phyloP scores from a whole-genome alignment of 2,888 invertebrate species.

The Phasia obesa region DNA sequence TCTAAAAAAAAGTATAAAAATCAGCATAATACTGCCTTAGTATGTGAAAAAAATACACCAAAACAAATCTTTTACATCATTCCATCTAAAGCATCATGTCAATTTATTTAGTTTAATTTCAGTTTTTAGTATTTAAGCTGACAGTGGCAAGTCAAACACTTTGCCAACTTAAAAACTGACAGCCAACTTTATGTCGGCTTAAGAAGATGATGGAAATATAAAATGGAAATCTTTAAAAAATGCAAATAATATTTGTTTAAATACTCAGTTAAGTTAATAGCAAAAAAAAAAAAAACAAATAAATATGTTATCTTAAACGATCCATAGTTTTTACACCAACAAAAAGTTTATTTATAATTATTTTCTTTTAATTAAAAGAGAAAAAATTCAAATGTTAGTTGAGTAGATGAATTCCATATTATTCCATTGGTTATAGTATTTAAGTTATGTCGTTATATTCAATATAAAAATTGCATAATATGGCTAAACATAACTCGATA shows the following conservation, averaged over 20 bases:
- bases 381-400: constrained; percentile 23
- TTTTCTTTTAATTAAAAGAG: constrained; percentile 48
- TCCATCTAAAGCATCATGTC: constrained; percentile 58
- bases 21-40: no score
- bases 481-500: no score
- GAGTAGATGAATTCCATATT: no score
- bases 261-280: background rate
- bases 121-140: constrained; percentile 66
- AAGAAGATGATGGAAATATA: constrained; percentile 57
- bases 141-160: constrained; percentile 72
- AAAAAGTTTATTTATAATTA: constrained; percentile 24
- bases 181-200: constrained; percentile 69
- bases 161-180: constrained; percentile 70
- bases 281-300: constrained; percentile 6
- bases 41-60: no score
- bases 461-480: no score
- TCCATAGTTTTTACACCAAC: background rate
- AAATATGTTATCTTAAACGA: background rate
- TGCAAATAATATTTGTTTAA: constrained; percentile 8
- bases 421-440: no score
- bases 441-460: no score
- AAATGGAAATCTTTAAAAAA: constrained; percentile 53
- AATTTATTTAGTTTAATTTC: constrained; percentile 68
- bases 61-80: constrained; percentile 21
- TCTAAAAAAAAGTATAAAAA: no score